A percentile compares a stretch with the other conserved stretches of the same genome.
Evolutionary conservation across 2,113 vertebrate species (phyloP).

Genomic region (Saguinus imperator): DNA sequence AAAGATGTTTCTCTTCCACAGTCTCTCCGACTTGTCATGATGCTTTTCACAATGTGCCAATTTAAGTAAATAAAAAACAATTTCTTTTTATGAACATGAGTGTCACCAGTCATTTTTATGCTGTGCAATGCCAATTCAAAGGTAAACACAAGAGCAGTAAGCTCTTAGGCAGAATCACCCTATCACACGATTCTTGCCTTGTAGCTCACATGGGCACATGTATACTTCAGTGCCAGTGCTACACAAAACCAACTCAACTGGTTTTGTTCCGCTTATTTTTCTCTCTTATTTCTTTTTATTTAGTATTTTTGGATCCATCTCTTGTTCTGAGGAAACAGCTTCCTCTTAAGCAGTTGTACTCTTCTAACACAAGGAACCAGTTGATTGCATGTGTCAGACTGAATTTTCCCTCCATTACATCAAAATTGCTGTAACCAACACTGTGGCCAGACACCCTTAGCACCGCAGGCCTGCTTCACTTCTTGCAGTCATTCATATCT

Average conservation of each 20-base stretch:
- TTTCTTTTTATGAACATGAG: background rate
- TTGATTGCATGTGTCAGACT: background rate
- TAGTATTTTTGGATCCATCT: constrained; percentile 27
- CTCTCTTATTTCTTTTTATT: background rate
- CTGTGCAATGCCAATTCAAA: background rate
- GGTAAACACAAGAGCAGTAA: background rate
- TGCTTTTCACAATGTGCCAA: background rate
- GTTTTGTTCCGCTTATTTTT: background rate
- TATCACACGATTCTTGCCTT: background rate
- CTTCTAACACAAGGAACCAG: constrained; percentile 29
- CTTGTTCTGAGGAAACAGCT: constrained; percentile 37
- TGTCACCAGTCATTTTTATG: background rate
- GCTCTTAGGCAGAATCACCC: background rate
- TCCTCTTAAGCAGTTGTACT: background rate
- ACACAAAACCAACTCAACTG: background rate
- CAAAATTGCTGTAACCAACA: background rate
- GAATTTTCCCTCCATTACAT: background rate
- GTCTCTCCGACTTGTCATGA: background rate
- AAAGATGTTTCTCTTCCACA: background rate
- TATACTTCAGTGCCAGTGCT: background rate
- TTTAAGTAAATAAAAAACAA: background rate
- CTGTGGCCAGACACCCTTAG: background rate
- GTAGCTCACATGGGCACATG: background rate
- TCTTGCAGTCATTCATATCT: background rate
- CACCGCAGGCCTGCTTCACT: background rate